Percentiles rank a stretch among this genome's conserved stretches.
These are phyloP conservation scores for Brachypteracias leptosomus DNA, from an alignment of 2,113 vertebrate genomes.

Conservation along the genomic window DNA sequence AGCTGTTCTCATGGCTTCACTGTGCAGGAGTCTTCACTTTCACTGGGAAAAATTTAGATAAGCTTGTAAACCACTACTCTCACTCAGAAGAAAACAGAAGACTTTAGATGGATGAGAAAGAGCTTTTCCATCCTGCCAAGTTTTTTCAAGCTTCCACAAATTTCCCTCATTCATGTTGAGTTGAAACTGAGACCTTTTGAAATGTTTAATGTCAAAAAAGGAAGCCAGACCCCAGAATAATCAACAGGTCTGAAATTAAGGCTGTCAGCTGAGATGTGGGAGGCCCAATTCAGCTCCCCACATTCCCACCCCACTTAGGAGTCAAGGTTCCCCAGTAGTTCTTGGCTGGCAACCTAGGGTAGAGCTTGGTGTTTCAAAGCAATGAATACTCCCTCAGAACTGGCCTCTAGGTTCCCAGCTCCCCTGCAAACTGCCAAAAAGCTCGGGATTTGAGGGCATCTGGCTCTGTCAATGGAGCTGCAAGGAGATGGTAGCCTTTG, in stretches of 20 bases:
- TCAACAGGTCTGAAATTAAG: conserved; percentile 23
- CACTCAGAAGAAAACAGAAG: conserved; percentile 19
- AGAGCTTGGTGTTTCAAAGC: background rate
- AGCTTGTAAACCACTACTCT: background rate
- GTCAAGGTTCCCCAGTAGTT: background rate
- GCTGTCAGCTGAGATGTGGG: background rate
- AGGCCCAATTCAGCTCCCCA: background rate
- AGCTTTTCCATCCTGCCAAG: conserved; percentile 8
- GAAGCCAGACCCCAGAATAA: conserved; percentile 14
- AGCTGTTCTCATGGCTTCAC: conserved; percentile 11
- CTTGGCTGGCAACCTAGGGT: background rate
- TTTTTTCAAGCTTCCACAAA: conserved; percentile 15
- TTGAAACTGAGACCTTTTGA: conserved; percentile 34
- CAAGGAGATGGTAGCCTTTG: background rate
- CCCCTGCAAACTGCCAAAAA: background rate
- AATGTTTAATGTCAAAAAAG: background rate
- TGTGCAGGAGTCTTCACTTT: conserved; percentile 9
- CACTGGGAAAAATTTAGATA: conserved; percentile 41
- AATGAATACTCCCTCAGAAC: background rate
- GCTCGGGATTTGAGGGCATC: background rate
- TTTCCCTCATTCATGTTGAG: background rate
- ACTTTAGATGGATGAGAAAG: background rate
- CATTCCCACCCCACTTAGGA: background rate
- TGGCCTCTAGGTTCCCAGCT: background rate
- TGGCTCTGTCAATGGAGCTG: background rate